phyloP scores from a whole-genome alignment of 2,797 vertebrate species.

The Rhinichthys osculus region DNA sequence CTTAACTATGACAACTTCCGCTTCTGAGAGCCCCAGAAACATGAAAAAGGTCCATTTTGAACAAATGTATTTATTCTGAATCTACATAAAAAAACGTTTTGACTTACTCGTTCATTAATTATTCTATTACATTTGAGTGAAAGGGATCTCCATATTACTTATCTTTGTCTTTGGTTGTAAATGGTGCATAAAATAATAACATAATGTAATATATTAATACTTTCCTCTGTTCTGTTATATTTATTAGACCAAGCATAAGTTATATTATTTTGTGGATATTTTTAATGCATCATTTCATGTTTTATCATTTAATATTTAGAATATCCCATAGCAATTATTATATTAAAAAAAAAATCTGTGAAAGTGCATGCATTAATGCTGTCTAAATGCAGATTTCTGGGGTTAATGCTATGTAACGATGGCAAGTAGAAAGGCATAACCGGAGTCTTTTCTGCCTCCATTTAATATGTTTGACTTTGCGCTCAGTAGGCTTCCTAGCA shows the following conservation, averaged over 20 bases:
- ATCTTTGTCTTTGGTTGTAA: neutral
- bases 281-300: neutral
- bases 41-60: neutral
- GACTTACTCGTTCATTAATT: neutral
- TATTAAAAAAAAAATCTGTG: neutral
- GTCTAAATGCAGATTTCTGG: neutral
- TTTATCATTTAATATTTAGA: neutral
- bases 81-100: neutral
- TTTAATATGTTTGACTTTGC: conserved; percentile 6
- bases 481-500: neutral
- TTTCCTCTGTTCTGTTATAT: neutral
- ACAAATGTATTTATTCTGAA: neutral
- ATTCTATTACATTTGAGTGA: neutral
- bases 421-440: neutral
- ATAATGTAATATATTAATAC: neutral
- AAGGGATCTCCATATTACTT: neutral
- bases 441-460: neutral
- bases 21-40: neutral
- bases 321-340: neutral
- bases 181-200: neutral
- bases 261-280: neutral
- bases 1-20: neutral
- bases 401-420: neutral
- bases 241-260: neutral
- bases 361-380: neutral